Conservation (phyloP, 2,797 vertebrate genomes). For the Sebastolobus altivelis region DNA sequence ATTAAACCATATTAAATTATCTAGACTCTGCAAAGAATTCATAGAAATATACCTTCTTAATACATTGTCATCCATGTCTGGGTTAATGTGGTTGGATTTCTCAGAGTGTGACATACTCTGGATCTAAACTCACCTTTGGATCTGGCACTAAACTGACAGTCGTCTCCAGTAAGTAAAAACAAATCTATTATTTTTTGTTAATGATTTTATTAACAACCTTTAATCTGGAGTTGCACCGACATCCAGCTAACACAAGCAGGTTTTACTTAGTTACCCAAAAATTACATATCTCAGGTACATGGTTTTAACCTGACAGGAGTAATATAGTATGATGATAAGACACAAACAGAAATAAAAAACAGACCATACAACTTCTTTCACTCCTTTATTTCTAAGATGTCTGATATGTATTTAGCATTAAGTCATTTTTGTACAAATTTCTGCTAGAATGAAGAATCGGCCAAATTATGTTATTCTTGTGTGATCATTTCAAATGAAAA, state of each 20-base stretch:
- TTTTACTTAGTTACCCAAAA: not conserved
- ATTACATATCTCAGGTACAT: not conserved
- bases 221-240: not conserved
- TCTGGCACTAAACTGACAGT: slow-evolving; percentile 50
- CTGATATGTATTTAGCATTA: too few species aligned
- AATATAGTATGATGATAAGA: not conserved
- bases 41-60: not conserved
- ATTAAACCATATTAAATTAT: not conserved
- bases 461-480: not conserved
- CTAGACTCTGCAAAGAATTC: not conserved
- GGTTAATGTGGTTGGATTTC: not conserved
- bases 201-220: not conserved
- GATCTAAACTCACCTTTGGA: slow-evolving; percentile 52
- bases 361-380: not conserved
- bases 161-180: slow-evolving; percentile 10
- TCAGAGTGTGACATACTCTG: slow-evolving; percentile 48
- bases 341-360: not conserved
- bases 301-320: not conserved
- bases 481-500: not conserved
- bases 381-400: not conserved
- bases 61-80: not conserved
- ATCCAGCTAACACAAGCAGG: not conserved
- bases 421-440: not conserved
- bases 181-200: not conserved
- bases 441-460: not conserved